These are phyloP conservation scores for Galerucella calmariensis DNA, from an alignment of 2,888 invertebrate genomes.

Conservation along the genomic window DNA sequence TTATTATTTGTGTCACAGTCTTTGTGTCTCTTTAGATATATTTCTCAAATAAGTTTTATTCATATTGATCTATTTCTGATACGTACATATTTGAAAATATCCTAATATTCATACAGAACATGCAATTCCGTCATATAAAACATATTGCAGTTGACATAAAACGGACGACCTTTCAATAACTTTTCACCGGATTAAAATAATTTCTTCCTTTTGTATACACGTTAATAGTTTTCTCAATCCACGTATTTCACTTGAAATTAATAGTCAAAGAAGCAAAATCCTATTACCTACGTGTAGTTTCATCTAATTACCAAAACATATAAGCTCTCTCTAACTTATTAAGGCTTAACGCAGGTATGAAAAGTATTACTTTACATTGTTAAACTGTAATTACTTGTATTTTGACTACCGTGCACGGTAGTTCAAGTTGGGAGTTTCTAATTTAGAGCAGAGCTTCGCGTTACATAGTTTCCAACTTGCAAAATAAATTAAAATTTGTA, in stretches of 20 bases:
- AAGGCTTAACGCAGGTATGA: neutral
- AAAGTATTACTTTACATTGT: slow-evolving; percentile 1
- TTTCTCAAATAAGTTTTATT: too few species aligned
- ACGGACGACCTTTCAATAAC: neutral
- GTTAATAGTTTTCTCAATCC: too few species aligned
- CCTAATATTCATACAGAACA: neutral
- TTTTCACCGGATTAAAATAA: too few species aligned
- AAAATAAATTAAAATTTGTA: neutral
- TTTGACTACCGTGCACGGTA: neutral
- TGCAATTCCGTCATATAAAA: neutral
- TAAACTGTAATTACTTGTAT: slow-evolving; percentile 8
- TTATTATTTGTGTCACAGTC: too few species aligned
- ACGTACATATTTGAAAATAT: neutral
- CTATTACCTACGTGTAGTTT: too few species aligned
- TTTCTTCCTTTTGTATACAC: too few species aligned
- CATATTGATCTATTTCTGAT: neutral
- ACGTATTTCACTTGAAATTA: too few species aligned
- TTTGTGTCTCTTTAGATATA: too few species aligned
- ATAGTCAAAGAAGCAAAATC: too few species aligned
- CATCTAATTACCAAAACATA: neutral
- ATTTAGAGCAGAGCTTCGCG: neutral
- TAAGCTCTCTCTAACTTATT: neutral
- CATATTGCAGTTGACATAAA: neutral
- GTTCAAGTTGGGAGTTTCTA: slow-evolving; percentile 6
- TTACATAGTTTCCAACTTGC: neutral